A percentile compares a stretch with the other conserved stretches of the same genome.
Conservation (phyloP, 2,888 invertebrate species). For the Coelinius sp. region DNA sequence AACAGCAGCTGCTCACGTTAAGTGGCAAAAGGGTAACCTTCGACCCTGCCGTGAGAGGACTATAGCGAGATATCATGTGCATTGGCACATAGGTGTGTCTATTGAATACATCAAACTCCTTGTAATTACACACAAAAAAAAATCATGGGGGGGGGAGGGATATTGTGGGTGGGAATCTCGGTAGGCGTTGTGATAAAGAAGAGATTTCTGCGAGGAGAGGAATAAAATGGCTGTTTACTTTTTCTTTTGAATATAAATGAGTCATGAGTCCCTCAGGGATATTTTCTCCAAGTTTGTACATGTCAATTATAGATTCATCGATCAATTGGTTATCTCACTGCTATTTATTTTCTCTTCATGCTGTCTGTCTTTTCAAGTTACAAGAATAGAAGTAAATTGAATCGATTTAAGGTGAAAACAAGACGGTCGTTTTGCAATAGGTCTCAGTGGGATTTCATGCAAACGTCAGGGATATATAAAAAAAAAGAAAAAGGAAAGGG, state of each 20-base stretch:
- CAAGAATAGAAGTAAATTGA: slow-evolving; percentile 17
- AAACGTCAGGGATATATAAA: background rate
- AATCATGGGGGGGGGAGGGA: too few species aligned
- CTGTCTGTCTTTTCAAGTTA: background rate
- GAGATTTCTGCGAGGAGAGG: too few species aligned
- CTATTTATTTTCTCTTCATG: background rate
- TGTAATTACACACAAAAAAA: too few species aligned
- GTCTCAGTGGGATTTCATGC: slow-evolving; percentile 7
- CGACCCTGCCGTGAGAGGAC: slow-evolving; percentile 27
- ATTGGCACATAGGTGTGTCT: background rate
- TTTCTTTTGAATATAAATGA: background rate
- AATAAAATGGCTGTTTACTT: background rate
- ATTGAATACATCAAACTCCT: too few species aligned
- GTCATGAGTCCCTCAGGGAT: background rate
- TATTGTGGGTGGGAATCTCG: too few species aligned
- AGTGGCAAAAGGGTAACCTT: slow-evolving; percentile 41
- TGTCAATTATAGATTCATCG: background rate
- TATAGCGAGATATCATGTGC: background rate
- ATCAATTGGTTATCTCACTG: slow-evolving; percentile 36
- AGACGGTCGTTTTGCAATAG: slow-evolving; percentile 11
- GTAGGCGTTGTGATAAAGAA: too few species aligned
- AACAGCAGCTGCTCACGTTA: slow-evolving; percentile 33
- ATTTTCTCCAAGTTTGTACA: background rate
- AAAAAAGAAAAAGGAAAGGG: background rate
- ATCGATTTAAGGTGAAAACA: slow-evolving; percentile 16